A percentile compares a stretch with the other conserved stretches of the same genome.
These are phyloP conservation scores for Spea hammondii DNA, from an alignment of 2,797 vertebrate species.

Conservation along the genomic window DNA sequence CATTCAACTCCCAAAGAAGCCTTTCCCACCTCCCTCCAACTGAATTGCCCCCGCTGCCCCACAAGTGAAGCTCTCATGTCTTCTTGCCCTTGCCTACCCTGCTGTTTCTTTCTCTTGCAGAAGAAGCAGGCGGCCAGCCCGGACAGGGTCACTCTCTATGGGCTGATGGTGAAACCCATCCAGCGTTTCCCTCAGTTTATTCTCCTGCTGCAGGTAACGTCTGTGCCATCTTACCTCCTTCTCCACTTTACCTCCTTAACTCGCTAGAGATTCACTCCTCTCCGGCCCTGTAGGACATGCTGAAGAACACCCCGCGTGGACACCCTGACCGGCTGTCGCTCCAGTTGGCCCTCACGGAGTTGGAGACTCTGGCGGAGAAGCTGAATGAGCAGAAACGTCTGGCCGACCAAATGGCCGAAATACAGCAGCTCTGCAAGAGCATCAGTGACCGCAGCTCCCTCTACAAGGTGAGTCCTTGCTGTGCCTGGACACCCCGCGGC, in stretches of 20 bases:
- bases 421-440: constrained; percentile 88
- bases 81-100: not conserved
- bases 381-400: constrained; percentile 94
- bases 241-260: not conserved
- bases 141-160: constrained; percentile 92
- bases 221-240: not conserved
- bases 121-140: constrained; percentile 87
- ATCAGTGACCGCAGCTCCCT: constrained; percentile 87
- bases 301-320: constrained; percentile 90
- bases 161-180: constrained; percentile 97
- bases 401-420: constrained; percentile 90
- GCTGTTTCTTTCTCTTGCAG: constrained; percentile 59
- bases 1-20: not conserved
- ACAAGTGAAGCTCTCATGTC: too few species aligned
- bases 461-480: constrained; percentile 76
- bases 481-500: too few species aligned
- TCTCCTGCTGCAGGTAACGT: constrained; percentile 86
- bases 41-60: too few species aligned
- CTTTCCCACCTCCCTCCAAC: too few species aligned
- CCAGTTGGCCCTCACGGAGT: constrained; percentile 91
- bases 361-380: constrained; percentile 92
- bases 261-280: not conserved
- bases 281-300: constrained; percentile 79
- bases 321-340: constrained; percentile 88
- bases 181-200: constrained; percentile 98